phyloP scores from a whole-genome alignment of 2,888 invertebrate genomes.

The Helobdella robusta region DNA sequence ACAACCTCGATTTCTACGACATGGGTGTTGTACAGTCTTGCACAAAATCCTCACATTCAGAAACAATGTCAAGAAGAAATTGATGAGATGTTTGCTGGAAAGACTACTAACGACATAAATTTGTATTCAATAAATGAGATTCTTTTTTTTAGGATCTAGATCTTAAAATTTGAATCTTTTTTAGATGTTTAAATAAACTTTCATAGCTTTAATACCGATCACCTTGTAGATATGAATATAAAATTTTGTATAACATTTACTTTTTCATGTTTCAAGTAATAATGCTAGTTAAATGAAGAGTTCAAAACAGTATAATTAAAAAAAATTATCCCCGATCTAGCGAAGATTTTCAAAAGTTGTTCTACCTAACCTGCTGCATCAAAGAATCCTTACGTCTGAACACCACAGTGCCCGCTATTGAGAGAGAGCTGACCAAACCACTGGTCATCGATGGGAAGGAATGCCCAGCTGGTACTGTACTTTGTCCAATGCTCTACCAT shows the following conservation, averaged over 20 bases:
- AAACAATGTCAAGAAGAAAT: slow-evolving; percentile 37
- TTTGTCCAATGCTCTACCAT: slow-evolving; percentile 39
- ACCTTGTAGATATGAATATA: too few species aligned
- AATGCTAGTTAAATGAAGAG: too few species aligned
- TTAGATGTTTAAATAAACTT: too few species aligned
- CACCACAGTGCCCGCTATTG: slow-evolving; percentile 40
- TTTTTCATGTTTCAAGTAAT: too few species aligned
- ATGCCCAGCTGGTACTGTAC: slow-evolving; percentile 37
- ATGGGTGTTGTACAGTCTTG: slow-evolving; percentile 40
- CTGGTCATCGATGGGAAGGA: slow-evolving; percentile 37
- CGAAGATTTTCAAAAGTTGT: slow-evolving; percentile 39
- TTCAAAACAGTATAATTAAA: background rate
- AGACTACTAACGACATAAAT: slow-evolving; percentile 34
- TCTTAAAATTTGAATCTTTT: too few species aligned
- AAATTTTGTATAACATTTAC: too few species aligned
- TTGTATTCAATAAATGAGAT: too few species aligned
- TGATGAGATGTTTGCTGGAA: slow-evolving; percentile 36
- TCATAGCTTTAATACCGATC: too few species aligned
- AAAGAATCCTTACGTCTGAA: slow-evolving; percentile 42
- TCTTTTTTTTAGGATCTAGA: too few species aligned
- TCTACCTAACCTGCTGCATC: slow-evolving; percentile 41
- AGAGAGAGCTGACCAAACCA: slow-evolving; percentile 37
- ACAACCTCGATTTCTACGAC: slow-evolving; percentile 42
- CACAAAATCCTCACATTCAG: slow-evolving; percentile 38
- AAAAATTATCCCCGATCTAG: slow-evolving; percentile 29